Base-by-base conservation (phyloP, 2,888 invertebrate species). In the Caenorhabditis japonica region DNA sequence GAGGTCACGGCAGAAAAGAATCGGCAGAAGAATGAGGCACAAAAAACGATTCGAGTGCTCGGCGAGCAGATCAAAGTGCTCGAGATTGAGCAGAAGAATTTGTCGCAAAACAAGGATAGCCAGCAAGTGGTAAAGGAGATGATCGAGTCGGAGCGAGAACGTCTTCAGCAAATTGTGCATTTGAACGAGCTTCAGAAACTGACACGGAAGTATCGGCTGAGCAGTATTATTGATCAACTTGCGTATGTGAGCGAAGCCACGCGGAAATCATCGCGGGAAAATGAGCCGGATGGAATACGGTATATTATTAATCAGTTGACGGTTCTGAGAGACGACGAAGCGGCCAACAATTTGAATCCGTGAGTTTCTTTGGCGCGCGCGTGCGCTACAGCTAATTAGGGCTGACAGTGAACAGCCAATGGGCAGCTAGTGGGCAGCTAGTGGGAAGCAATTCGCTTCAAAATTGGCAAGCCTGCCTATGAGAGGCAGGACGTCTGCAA, bases 51-150 rank as follows among this genome's bases (percentile, higher is more conserved):
- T 8, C 71, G 73, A 46, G 82, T 81, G 44, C 66, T 85, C 12
- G 66, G 77, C 7, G 87, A 87, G 61, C 84, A 85, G 30, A 83
- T 87, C 21, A 79, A 82, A 13, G 77, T 87, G 27, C 69, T 85
- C 30, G 87, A 87, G 51, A 87, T 87, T 51, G 87, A 87, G 44
- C 83, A 86, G 58, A 74, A 83, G 52, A 87, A 87, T 49, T 64
- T 86, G 44, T 66, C 69, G 4, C 79, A 78, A 36, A 77, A 76
- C 34, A 81, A 79, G 55, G 82, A 79, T 33, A 76, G 51, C 15
- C 75, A 77, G 46, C 66, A 80, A 19, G 81, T 79, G 7, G 74
- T 76, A 0, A 84, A 82, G 52, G 85, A 85, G 52, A 68, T 77
- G 36, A 60, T 84, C 1, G 83, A 85, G 66, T 81, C 78, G 2